Evolutionary conservation across 2,113 vertebrate species (phyloP).

Genomic region (Sapajus apella): DNA sequence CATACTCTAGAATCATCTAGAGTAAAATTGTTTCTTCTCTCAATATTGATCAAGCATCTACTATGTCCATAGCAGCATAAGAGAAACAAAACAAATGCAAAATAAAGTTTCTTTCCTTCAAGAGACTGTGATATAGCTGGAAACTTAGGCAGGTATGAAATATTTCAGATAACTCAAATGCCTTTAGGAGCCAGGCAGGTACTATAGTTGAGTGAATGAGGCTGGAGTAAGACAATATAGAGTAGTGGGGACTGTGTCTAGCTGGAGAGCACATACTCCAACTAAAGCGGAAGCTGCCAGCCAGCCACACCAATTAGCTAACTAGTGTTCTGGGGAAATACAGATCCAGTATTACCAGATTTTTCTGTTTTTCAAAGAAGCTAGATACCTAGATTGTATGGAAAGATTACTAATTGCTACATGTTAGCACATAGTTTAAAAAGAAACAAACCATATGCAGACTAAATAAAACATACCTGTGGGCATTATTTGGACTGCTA

Average conservation of each 20-base stretch:
- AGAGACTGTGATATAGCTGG: background rate
- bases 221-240: background rate
- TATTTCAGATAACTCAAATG: conserved; percentile 26
- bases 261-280: background rate
- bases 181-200: background rate
- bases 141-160: background rate
- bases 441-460: background rate
- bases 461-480: conserved; percentile 18
- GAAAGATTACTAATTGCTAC: background rate
- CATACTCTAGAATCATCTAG: background rate
- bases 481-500: background rate
- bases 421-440: conserved; percentile 24
- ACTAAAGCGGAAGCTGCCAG: background rate
- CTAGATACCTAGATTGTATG: conserved; percentile 11
- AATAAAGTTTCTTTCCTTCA: conserved; percentile 40
- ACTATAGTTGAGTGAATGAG: background rate
- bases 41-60: conserved; percentile 30
- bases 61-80: background rate
- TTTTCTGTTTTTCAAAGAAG: conserved; percentile 46
- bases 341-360: conserved; percentile 1
- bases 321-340: background rate
- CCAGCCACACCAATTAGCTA: background rate
- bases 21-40: conserved; percentile 33
- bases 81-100: conserved; percentile 21
- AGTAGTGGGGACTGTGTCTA: background rate